A percentile compares a stretch with the other conserved stretches of the same genome.
Conservation (phyloP, 2,113 vertebrate species). For the Hippocampus mohnikei region DNA sequence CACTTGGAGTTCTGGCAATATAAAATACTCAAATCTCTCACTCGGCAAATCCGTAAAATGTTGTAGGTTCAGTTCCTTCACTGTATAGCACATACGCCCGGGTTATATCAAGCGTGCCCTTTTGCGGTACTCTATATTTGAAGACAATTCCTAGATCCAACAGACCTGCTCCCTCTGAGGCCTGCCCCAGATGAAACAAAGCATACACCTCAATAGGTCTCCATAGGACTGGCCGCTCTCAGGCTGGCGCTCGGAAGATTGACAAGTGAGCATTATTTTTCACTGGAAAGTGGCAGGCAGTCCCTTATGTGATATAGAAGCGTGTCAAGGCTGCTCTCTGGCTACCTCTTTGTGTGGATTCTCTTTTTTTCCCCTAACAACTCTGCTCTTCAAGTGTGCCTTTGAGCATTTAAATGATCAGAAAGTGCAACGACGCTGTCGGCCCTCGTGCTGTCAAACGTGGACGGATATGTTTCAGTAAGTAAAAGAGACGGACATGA, state of each 20-base stretch:
- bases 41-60: conserved; percentile 16
- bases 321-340: conserved; percentile 60
- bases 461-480: conserved; percentile 72
- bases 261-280: conserved; percentile 75
- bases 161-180: conserved; percentile 58
- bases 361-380: conserved; percentile 51
- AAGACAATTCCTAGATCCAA: conserved; percentile 48
- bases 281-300: conserved; percentile 64
- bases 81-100: conserved; percentile 10
- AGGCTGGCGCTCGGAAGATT: conserved; percentile 66
- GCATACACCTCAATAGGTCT: conserved; percentile 70
- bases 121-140: conserved; percentile 39
- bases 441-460: conserved; percentile 69
- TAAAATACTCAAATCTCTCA: neutral
- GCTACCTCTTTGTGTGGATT: conserved; percentile 49
- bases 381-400: conserved; percentile 61
- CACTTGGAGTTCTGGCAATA: conserved; percentile 1
- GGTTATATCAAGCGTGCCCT: conserved; percentile 24
- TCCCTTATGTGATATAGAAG: conserved; percentile 66
- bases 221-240: conserved; percentile 59
- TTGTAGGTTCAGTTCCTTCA: neutral
- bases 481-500: conserved; percentile 66
- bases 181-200: conserved; percentile 70
- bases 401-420: conserved; percentile 74
- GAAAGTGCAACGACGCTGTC: conserved; percentile 69